Conservation (phyloP, 2,113 vertebrate species). For the Cololabis saira region DNA sequence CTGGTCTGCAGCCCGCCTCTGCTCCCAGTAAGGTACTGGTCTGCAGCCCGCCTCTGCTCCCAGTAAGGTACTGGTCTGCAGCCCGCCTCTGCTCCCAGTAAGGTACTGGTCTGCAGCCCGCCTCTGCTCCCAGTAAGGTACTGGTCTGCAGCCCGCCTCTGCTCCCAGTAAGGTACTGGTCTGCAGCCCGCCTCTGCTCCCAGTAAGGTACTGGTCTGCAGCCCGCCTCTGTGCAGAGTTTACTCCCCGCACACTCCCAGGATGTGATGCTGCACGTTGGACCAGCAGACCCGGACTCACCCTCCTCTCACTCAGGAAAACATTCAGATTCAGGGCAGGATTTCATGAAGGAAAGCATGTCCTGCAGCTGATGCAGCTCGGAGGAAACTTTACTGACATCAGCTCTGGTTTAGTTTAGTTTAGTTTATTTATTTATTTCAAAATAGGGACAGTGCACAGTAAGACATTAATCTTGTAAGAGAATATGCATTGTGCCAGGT, state of each 20-base stretch:
- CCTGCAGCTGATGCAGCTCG: too few species aligned
- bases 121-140: neutral
- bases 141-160: constrained; percentile 45
- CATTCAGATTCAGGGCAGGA: neutral
- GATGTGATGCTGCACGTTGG: constrained; percentile 59
- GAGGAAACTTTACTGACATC: too few species aligned
- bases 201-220: constrained; percentile 11
- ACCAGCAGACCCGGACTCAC: constrained; percentile 19
- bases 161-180: too few species aligned
- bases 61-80: constrained; percentile 11
- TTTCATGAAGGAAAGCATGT: neutral
- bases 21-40: neutral
- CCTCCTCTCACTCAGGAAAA: constrained; percentile 13
- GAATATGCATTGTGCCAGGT: too few species aligned
- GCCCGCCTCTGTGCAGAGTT: constrained; percentile 48
- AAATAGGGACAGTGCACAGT: too few species aligned
- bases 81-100: constrained; percentile 46
- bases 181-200: too few species aligned
- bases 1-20: constrained; percentile 45
- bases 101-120: too few species aligned
- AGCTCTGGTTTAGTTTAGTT: too few species aligned
- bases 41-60: too few species aligned
- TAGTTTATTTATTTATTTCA: too few species aligned
- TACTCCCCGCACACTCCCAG: constrained; percentile 57
- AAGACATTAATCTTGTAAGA: too few species aligned